Percentiles rank a stretch among this genome's conserved stretches.
phyloP scores from a whole-genome alignment of 2,113 vertebrate genomes.

The Atractosteus spatula region DNA sequence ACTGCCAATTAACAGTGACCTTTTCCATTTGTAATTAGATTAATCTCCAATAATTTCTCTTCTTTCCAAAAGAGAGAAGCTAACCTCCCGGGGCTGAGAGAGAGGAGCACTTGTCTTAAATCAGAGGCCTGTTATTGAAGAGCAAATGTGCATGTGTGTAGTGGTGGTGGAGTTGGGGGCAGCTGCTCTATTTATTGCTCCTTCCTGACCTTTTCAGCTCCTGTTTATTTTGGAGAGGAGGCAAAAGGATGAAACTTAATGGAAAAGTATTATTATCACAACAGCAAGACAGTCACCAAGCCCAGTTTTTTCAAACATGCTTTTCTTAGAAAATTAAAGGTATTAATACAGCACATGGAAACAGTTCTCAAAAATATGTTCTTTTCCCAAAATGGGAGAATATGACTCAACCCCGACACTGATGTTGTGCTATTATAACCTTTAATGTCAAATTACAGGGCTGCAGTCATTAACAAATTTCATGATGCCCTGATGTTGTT shows the following conservation, averaged over 20 bases:
- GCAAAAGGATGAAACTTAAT: not conserved
- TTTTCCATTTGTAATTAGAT: no score
- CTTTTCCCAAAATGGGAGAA: no score
- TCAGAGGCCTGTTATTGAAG: not conserved
- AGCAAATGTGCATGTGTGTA: not conserved
- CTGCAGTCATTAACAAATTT: not conserved
- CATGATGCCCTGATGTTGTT: no score
- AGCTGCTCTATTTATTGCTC: not conserved
- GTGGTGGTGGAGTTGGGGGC: not conserved
- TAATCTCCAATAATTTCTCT: not conserved
- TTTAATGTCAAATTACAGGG: not conserved
- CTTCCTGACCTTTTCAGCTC: not conserved
- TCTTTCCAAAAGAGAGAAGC: not conserved
- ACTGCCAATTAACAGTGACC: no score
- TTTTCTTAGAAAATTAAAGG: not conserved
- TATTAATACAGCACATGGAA: constrained; percentile 4
- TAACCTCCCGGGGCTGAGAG: not conserved
- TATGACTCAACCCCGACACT: no score
- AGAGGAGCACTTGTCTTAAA: not conserved
- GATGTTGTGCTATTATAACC: no score
- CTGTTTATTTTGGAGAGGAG: not conserved
- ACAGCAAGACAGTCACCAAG: not conserved
- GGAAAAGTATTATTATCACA: not conserved
- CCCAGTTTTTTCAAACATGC: no score
- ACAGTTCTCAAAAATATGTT: not conserved